These are phyloP conservation scores for Branchinecta lindahli DNA, from an alignment of 1,140 invertebrate species.

Conservation along the genomic window DNA sequence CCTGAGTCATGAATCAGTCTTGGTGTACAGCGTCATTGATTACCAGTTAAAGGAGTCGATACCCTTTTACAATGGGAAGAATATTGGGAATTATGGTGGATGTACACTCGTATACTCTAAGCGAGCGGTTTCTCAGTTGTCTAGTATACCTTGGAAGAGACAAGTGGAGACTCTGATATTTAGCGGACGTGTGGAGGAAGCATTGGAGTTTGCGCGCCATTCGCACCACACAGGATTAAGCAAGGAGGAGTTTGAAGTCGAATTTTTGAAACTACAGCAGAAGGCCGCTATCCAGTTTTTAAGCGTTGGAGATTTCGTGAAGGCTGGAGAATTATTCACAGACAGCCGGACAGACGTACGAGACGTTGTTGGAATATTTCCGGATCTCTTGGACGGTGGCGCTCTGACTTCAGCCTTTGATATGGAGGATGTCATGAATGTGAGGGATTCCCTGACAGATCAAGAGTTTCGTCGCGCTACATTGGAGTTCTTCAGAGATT, in stretches of 20 bases:
- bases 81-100: constrained; percentile 36
- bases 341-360: neutral
- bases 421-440: neutral
- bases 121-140: constrained; percentile 33
- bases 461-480: neutral
- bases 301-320: neutral
- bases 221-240: neutral
- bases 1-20: constrained; percentile 7
- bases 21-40: constrained; percentile 33
- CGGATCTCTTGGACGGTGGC: neutral
- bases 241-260: neutral
- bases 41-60: constrained; percentile 38
- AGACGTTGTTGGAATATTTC: neutral
- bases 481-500: neutral
- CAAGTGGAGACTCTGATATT: constrained; percentile 29
- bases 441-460: neutral
- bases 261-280: neutral
- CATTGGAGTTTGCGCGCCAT: neutral
- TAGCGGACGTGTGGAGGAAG: constrained; percentile 13
- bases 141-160: constrained; percentile 37
- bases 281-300: neutral
- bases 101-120: constrained; percentile 33
- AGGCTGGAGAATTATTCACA: constrained; percentile 11
- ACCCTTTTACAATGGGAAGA: constrained; percentile 32
- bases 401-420: neutral